Base-by-base conservation (phyloP, 2,797 vertebrate genomes). In the Lacerta viridis region DNA sequence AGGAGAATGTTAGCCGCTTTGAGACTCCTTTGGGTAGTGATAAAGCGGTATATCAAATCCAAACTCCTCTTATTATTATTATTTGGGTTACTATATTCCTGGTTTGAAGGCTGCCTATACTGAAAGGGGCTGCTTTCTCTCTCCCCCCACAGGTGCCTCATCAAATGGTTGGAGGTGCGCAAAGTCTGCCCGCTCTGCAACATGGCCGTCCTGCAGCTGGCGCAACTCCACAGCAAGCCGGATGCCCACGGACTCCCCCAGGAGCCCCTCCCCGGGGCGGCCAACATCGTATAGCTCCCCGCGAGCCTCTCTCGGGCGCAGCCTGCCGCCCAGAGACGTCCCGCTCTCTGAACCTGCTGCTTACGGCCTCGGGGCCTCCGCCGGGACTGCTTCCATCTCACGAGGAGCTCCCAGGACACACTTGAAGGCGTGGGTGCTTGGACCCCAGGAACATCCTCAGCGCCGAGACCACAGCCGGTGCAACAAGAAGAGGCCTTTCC, bases 151-250 rank as follows among this genome's bases (percentile, higher is more conserved):
- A 99, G 99, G 98, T 99, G 99, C 98, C 99, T 99, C 97, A 99
- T 99, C 95, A 99, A 99, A 94, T 99, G 99, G 99, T 94, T 99
- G 98, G 99, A 99, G 96, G 99, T 99, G 94, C 98, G 99, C 86
- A 99, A 99, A 95, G 99, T 99, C 84, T 99, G 99, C 91, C 99
- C 99, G 1, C 97, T 99, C 80, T 99, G 99, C 97, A 99, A 99
- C 97, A 99, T 99, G 98, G 98, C 99, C 0, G 99, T 99, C 84
- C 95, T 99, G 89, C 99, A 99, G 97, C 96, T 99, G 87, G 99
- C 99, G 7, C 98, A 99, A 94, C 97, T 99, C 94, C 99, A 99
- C 41, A 95, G 95, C 93, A 96, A 97, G 88, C 97, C 96, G 89
- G 97, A 97, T 41, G 96, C 88, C 1, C 96, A 90, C 0, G 97